Evolutionary conservation across 2,797 vertebrate genomes (phyloP).

Genomic region (Hipposideros larvatus): DNA sequence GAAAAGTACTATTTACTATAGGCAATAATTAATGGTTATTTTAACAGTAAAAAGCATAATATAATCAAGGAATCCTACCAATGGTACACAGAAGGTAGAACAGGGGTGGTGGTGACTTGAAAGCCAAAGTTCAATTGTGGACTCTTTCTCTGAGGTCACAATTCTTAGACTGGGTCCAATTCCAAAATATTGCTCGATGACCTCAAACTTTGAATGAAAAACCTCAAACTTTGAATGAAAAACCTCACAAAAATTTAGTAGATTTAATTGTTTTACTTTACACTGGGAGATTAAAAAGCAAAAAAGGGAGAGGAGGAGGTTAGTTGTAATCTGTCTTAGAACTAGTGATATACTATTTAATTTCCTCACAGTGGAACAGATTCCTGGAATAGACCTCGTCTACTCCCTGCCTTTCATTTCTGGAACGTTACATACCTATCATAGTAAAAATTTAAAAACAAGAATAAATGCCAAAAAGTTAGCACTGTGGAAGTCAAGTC

Average conservation of each 20-base stretch:
- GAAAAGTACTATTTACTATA: background rate
- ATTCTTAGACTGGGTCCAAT: background rate
- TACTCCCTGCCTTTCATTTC: background rate
- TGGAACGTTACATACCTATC: slow-evolving; percentile 53
- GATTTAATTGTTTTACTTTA: background rate
- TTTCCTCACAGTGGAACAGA: background rate
- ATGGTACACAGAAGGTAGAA: rapidly evolving
- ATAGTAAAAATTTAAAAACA: slow-evolving; percentile 62
- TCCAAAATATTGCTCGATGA: background rate
- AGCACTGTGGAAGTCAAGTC: background rate
- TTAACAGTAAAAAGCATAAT: background rate
- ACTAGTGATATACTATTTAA: background rate
- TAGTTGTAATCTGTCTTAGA: slow-evolving; percentile 13
- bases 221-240: background rate
- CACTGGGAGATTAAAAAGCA: background rate
- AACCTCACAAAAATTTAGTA: background rate
- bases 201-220: background rate
- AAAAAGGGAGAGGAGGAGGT: background rate
- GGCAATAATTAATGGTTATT: background rate
- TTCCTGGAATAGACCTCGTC: background rate
- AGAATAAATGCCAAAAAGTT: slow-evolving; percentile 45
- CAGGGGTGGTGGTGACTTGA: background rate
- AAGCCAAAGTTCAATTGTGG: background rate
- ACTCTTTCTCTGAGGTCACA: background rate
- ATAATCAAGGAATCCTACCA: background rate